A percentile compares a stretch with the other conserved stretches of the same genome.
Conservation (phyloP, 2,113 vertebrate species). For the Anarhynchus alexandrinus region DNA sequence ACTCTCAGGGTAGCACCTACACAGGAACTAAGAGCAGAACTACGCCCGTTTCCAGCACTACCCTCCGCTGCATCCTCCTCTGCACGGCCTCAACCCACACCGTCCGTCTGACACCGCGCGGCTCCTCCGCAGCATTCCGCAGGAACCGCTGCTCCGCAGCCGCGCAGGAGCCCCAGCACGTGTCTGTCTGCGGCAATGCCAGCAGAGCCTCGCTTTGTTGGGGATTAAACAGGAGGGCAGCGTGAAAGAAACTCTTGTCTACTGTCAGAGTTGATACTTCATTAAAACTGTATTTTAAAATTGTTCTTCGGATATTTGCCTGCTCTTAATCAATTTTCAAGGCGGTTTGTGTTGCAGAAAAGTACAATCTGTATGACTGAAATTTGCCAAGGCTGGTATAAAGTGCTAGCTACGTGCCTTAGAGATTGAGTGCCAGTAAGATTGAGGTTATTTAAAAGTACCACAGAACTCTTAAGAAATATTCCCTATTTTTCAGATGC, state of each 20-base stretch:
- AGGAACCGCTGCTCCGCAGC: background rate
- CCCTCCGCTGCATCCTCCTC: background rate
- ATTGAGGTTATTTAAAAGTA: background rate
- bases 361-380: background rate
- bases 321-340: background rate
- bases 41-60: background rate
- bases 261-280: background rate
- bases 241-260: background rate
- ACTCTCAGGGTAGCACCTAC: background rate
- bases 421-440: background rate
- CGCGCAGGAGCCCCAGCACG: fast-evolving
- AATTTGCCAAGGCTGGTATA: background rate
- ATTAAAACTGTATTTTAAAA: background rate
- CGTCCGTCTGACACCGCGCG: fast-evolving
- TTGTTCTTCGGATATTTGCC: background rate
- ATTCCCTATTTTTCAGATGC: background rate
- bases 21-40: background rate
- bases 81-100: fast-evolving
- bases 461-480: background rate
- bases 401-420: background rate
- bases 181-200: background rate
- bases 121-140: background rate
- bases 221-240: background rate
- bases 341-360: background rate
- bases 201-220: background rate